phyloP scores from a whole-genome alignment of 1,140 invertebrate species.

The Drosophila lowei region DNA sequence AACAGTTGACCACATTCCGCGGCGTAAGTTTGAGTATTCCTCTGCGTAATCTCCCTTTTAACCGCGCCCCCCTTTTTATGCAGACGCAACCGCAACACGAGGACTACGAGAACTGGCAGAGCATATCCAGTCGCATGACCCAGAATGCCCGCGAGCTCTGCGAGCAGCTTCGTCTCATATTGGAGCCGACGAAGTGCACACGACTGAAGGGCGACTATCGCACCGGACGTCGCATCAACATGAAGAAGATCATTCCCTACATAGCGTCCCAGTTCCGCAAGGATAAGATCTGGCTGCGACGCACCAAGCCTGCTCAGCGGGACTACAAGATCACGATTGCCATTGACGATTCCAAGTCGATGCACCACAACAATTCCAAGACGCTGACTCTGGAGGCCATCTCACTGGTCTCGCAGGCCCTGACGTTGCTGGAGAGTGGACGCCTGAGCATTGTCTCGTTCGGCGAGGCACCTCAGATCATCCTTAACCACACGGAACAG shows the following conservation, averaged over 20 bases:
- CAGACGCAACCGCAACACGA: slow-evolving; percentile 65
- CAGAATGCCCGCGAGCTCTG: slow-evolving; percentile 92
- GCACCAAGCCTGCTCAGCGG: slow-evolving; percentile 97
- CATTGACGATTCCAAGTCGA: slow-evolving; percentile 98
- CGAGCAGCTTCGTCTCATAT: slow-evolving; percentile 95
- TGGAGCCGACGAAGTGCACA: slow-evolving; percentile 97
- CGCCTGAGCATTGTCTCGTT: slow-evolving; percentile 96
- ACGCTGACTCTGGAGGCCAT: slow-evolving; percentile 97
- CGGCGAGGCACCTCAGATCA: slow-evolving; percentile 92
- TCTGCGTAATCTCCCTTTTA: not conserved
- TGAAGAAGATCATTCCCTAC: slow-evolving; percentile 99
- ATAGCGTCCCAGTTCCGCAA: slow-evolving; percentile 99
- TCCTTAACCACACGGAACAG: slow-evolving; percentile 93
- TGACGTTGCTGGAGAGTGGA: slow-evolving; percentile 96
- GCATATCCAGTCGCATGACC: slow-evolving; percentile 77
- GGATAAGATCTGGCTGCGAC: slow-evolving; percentile 98
- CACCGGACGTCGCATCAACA: slow-evolving; percentile 98
- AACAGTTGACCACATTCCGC: slow-evolving; percentile 61
- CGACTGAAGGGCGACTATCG: slow-evolving; percentile 96
- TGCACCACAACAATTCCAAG: slow-evolving; percentile 95
- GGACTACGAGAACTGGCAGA: slow-evolving; percentile 79
- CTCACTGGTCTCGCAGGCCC: slow-evolving; percentile 93
- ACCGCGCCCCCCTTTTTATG: not conserved
- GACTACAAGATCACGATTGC: slow-evolving; percentile 98
- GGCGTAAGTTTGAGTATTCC: slow-evolving; percentile 42